A percentile compares a stretch with the other conserved stretches of the same genome.
phyloP scores from a whole-genome alignment of 2,113 vertebrate genomes.

The Burhinus bistriatus region DNA sequence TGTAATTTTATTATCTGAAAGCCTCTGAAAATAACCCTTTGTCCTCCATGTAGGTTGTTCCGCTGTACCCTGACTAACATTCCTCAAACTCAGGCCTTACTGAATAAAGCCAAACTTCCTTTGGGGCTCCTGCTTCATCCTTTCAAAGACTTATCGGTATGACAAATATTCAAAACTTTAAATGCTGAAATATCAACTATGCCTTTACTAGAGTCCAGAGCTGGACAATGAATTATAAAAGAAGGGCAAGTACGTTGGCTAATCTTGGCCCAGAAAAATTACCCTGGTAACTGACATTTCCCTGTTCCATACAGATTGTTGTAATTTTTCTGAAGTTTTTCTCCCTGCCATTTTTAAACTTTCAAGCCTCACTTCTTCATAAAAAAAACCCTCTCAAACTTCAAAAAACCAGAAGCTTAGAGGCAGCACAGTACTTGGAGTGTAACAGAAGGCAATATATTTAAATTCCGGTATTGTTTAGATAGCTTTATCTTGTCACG shows the following conservation, averaged over 20 bases:
- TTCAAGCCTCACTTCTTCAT: background rate
- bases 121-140: conserved; percentile 95
- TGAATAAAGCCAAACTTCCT: conserved; percentile 98
- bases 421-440: background rate
- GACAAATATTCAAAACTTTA: conserved; percentile 45
- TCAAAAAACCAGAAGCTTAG: background rate
- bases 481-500: background rate
- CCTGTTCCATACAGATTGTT: background rate
- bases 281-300: background rate
- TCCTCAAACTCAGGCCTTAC: conserved; percentile 94
- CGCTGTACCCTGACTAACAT: conserved; percentile 92
- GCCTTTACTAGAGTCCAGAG: background rate
- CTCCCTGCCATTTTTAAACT: background rate
- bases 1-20: background rate
- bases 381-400: background rate
- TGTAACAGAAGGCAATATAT: background rate
- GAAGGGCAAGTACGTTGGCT: background rate
- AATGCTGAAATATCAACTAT: background rate
- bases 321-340: background rate
- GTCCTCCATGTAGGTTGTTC: conserved; percentile 83
- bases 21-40: conserved; percentile 60
- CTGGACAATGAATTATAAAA: background rate
- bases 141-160: conserved; percentile 97
- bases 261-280: background rate
- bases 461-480: background rate